Evolutionary conservation across 2,888 invertebrate genomes (phyloP), one percentile per base, ranked within the genome.

Genomic region (Labia minor): DNA sequence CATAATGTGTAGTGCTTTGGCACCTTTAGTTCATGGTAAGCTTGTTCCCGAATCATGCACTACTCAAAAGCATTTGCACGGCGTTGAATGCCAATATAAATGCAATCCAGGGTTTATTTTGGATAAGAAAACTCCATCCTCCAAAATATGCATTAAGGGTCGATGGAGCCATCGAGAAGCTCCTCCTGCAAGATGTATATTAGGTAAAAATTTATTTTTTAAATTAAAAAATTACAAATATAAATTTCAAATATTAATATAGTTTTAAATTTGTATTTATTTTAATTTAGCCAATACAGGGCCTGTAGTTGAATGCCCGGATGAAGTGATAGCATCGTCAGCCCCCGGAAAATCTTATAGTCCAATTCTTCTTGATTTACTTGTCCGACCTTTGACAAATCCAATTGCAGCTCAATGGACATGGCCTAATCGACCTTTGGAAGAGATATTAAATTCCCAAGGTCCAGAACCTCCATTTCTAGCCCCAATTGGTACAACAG

Each of bases 221-320:
- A n/a, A n/a, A n/a, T n/a, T n/a, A n/a, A n/a, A n/a, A n/a, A n/a
- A n/a, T n/a, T n/a, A n/a, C n/a, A 20, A 66, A 67, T 49, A 61
- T 8, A 62, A 26, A 37, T 26, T 6, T 26, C 26, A 26, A 6
- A 26, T 26, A 6, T 26, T 26, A 26, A 26, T 8, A 26, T 26
- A 6, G 4, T 26, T 26, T 26, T 8, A 26, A 26, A 26, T 6
- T 26, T 26, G 8, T 26, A 26, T 6, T 26, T 26, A 8, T 26
- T 3, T 26, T 26, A 26, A 71, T 72, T 20, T 69, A 85, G 86
- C 87, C 75, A 77, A 81, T 21, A 79, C 80, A 19, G 81, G 85
- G 4, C 87, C 87, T 1, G 74, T 73, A 0, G 75, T 87, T 21
- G 75, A 72, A 21, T 87, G 87, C 71, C 86, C 86, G 1, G 69